Base-by-base conservation (phyloP, 2,113 vertebrate genomes). In the Chaenogobius annularis region DNA sequence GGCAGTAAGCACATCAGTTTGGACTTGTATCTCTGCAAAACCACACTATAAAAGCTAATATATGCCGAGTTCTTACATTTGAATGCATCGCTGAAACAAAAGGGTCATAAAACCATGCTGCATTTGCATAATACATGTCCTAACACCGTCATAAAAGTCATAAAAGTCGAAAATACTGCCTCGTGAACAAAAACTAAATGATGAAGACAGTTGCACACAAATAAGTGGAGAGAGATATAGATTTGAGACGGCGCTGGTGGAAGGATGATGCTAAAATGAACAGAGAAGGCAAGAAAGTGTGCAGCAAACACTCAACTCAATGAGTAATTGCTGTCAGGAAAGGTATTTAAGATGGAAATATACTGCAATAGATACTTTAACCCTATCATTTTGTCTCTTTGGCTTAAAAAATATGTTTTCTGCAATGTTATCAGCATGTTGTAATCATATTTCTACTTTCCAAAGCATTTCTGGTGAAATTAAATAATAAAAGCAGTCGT, bases 61-160 rank as follows among this genome's bases (percentile, higher is more conserved):
- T 11, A 55, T n/a, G 52, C n/a, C 19, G 52, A 55, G 52, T 22
- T 20, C 52, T 20, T 19, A 55, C n/a, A 11, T 55, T 55, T 22
- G 19, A 55, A 55, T 22, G 19, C 52, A 22, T 12, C n/a, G 7
- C n/a, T 10, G 52, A 55, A 55, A 55, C 52, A 55, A 55, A 31
- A 22, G 52, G 52, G n/a, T 22, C 52, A 55, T 55, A 55, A 55
- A 55, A 55, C 52, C 10, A 20, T 22, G 52, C 52, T 12, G n/a
- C n/a, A 55, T 55, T 55, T 55, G 19, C 52, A 55, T 55, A 55
- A 20, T 55, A 55, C 52, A 55, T 55, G 10, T 55, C n/a, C n/a
- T 22, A 20, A 55, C 52, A 40, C 19, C n/a, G 52, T 55, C 19
- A 55, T 55, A 55, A 55, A 55, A 55, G 52, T 55, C 19, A 55